These are phyloP conservation scores for Mythimna albipuncta DNA, from an alignment of 2,888 invertebrate genomes.

Conservation along the genomic window DNA sequence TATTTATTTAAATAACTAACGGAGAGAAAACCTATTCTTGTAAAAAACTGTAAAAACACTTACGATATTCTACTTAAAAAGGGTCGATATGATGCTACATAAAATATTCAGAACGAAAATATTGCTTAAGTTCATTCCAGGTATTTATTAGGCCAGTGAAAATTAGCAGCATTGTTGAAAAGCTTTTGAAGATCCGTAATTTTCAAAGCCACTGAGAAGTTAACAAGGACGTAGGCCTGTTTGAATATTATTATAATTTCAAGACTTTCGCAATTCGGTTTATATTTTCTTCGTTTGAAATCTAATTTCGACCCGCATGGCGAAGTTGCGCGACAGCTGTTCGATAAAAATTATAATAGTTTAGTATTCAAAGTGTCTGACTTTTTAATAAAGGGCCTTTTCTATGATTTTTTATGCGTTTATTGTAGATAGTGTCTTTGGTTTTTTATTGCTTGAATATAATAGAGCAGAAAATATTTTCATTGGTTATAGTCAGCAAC, in stretches of 20 bases:
- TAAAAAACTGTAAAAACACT: no score
- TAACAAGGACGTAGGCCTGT: slow-evolving; percentile 30
- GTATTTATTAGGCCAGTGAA: slow-evolving; percentile 24
- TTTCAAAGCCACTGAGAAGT: slow-evolving; percentile 44
- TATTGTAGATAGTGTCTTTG: background rate
- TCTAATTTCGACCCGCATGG: slow-evolving; percentile 39
- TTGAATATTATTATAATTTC: slow-evolving; percentile 53
- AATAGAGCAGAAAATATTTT: no score
- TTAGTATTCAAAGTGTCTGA: slow-evolving; percentile 41
- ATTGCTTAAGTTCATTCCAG: slow-evolving; percentile 31
- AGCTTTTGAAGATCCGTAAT: slow-evolving; percentile 35
- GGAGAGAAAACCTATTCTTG: no score
- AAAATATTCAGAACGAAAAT: slow-evolving; percentile 10
- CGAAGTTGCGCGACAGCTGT: slow-evolving; percentile 46
- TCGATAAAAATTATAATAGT: slow-evolving; percentile 56
- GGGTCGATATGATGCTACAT: no score
- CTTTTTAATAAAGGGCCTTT: slow-evolving; percentile 29
- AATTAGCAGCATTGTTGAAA: slow-evolving; percentile 50
- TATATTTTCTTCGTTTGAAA: slow-evolving; percentile 53
- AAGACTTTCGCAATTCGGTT: slow-evolving; percentile 34
- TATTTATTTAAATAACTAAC: no score
- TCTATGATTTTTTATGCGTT: background rate
- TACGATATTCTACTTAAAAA: no score
- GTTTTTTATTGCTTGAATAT: background rate
- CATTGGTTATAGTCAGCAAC: no score